phyloP scores from a whole-genome alignment of 2,888 invertebrate species.

The Deilephila elpenor region DNA sequence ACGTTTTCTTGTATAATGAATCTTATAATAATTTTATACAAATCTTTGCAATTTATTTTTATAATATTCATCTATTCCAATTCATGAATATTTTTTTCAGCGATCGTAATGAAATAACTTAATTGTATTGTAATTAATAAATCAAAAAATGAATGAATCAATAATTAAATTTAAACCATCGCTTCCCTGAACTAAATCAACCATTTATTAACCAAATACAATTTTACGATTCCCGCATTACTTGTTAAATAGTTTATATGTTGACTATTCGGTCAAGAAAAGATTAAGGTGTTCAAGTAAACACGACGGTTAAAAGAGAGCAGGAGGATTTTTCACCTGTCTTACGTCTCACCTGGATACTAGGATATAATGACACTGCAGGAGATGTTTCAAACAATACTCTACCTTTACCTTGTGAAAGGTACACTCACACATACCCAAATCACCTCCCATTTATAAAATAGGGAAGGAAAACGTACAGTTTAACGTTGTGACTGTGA shows the following conservation, averaged over 20 bases:
- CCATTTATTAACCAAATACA: neutral
- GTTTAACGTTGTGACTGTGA: neutral
- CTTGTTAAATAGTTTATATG: neutral
- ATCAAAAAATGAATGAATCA: no score
- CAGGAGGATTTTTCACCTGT: slow-evolving; percentile 77
- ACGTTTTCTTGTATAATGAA: no score
- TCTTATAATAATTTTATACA: no score
- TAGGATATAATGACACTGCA: slow-evolving; percentile 61
- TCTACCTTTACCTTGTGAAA: slow-evolving; percentile 52
- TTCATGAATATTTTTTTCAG: no score
- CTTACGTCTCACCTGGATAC: slow-evolving; percentile 77
- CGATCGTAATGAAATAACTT: no score
- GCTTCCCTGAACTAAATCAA: no score
- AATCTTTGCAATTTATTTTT: no score
- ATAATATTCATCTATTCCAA: no score
- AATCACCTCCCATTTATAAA: neutral
- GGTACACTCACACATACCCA: neutral
- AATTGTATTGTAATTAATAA: no score
- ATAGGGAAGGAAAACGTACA: slow-evolving; percentile 25
- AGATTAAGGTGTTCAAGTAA: neutral
- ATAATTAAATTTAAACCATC: no score
- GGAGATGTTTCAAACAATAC: slow-evolving; percentile 43
- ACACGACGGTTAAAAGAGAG: slow-evolving; percentile 41
- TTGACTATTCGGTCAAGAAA: neutral
- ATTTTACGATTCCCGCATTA: neutral